A percentile compares a stretch with the other conserved stretches of the same genome.
Evolutionary conservation across 1,140 invertebrate species (phyloP).

Genomic region (Piezodorus guildinii): DNA sequence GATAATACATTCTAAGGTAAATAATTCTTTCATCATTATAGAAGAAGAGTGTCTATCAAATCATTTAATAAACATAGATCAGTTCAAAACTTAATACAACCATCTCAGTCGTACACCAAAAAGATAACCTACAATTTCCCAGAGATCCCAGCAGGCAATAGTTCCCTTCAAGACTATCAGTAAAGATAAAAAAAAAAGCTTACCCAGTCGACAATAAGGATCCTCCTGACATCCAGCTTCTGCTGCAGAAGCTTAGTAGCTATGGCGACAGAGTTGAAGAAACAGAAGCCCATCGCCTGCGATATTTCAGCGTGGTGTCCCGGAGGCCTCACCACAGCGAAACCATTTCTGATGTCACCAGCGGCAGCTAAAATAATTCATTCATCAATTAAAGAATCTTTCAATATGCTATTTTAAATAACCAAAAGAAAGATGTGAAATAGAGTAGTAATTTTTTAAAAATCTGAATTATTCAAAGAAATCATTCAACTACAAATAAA

Average conservation of each 20-base stretch:
- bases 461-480: no score
- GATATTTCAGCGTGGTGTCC: slow-evolving; percentile 96
- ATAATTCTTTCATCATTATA: no score
- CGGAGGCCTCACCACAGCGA: slow-evolving; percentile 93
- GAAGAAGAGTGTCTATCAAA: no score
- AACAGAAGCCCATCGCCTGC: slow-evolving; percentile 99
- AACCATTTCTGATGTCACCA: slow-evolving; percentile 80
- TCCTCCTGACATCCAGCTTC: slow-evolving; percentile 71
- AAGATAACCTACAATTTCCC: no score
- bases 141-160: no score
- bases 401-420: background rate
- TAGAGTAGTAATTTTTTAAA: no score
- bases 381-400: background rate
- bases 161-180: background rate
- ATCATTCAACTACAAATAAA: no score
- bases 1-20: no score
- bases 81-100: no score
- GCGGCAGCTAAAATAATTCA: slow-evolving; percentile 43
- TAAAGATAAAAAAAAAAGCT: slow-evolving; percentile 17
- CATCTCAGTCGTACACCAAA: no score
- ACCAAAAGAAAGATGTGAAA: background rate
- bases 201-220: slow-evolving; percentile 95
- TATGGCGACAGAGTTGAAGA: slow-evolving; percentile 98
- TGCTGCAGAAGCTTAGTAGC: slow-evolving; percentile 82
- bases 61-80: no score